Evolutionary conservation across 2,888 invertebrate species (phyloP).

Genomic region (Pseudanteris insignis): DNA sequence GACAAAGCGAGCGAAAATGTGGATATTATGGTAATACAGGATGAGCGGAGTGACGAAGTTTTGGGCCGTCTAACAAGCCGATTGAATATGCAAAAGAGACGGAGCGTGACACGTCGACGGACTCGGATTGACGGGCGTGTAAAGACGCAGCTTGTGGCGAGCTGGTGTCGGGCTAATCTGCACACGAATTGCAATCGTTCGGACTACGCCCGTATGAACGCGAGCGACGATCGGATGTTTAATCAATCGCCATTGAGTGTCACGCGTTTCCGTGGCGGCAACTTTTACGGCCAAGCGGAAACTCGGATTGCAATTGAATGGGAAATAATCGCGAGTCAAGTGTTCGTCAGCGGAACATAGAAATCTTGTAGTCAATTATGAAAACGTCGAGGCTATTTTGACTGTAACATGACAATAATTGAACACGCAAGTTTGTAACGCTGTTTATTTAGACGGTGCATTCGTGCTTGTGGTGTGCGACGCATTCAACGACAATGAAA

Average conservation of each 20-base stretch:
- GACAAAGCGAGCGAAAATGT: slow-evolving; percentile 32
- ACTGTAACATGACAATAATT: no score
- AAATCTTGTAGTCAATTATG: no score
- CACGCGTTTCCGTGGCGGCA: neutral
- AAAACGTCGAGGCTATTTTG: no score
- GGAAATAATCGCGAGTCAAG: neutral
- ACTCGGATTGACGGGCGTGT: slow-evolving; percentile 8
- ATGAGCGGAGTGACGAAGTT: slow-evolving; percentile 33
- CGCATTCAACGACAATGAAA: no score
- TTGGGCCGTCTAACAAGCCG: slow-evolving; percentile 37
- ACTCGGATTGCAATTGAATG: no score
- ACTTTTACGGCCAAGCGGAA: neutral
- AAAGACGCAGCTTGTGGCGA: slow-evolving; percentile 8
- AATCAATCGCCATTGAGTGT: slow-evolving; percentile 25
- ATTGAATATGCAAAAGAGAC: slow-evolving; percentile 45
- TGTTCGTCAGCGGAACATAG: no score
- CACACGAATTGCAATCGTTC: slow-evolving; percentile 9
- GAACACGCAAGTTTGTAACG: no score
- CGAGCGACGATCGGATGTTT: neutral
- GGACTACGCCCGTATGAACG: neutral
- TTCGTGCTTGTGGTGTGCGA: no score
- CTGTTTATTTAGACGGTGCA: no score
- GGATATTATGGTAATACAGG: slow-evolving; percentile 38
- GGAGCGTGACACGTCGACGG: slow-evolving; percentile 8
- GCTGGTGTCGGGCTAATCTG: neutral